Conservation (phyloP, 2,113 vertebrate species). For the Proterorhinus semilunaris region DNA sequence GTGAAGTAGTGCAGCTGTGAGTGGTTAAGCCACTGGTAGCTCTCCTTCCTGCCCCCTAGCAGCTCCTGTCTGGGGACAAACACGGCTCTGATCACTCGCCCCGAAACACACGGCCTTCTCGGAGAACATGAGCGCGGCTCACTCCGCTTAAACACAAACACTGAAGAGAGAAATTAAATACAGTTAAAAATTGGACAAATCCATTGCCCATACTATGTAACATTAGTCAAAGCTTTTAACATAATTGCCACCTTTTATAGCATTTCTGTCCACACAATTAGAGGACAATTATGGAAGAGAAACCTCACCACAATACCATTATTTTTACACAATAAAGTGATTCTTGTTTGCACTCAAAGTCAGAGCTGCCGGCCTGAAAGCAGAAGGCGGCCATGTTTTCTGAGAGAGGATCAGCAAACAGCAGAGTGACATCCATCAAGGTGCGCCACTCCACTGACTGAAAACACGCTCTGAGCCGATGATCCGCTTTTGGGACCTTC, state of each 20-base stretch:
- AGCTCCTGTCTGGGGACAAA: conserved; percentile 86
- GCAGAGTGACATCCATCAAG: conserved; percentile 76
- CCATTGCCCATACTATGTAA: background rate
- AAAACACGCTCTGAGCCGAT: no score
- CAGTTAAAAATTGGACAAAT: background rate
- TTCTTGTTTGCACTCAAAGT: conserved; percentile 78
- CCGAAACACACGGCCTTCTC: conserved; percentile 83
- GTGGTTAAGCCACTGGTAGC: conserved; percentile 86
- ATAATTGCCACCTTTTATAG: no score
- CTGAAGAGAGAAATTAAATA: conserved; percentile 64
- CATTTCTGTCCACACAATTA: no score
- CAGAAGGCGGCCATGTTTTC: conserved; percentile 90
- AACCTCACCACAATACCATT: background rate
- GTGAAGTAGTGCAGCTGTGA: conserved; percentile 90
- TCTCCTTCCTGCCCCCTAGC: conserved; percentile 78
- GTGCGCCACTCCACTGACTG: conserved; percentile 92
- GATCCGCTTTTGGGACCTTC: no score
- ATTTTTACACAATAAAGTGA: background rate
- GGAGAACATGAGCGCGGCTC: conserved; percentile 87
- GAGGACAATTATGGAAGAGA: background rate
- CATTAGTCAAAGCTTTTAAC: background rate
- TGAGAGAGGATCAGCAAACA: conserved; percentile 85
- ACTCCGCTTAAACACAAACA: conserved; percentile 92
- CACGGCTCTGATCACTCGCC: conserved; percentile 80
- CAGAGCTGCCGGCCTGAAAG: conserved; percentile 70